These are phyloP conservation scores for Tetrax tetrax DNA, from an alignment of 2,113 vertebrate genomes.

Conservation along the genomic window DNA sequence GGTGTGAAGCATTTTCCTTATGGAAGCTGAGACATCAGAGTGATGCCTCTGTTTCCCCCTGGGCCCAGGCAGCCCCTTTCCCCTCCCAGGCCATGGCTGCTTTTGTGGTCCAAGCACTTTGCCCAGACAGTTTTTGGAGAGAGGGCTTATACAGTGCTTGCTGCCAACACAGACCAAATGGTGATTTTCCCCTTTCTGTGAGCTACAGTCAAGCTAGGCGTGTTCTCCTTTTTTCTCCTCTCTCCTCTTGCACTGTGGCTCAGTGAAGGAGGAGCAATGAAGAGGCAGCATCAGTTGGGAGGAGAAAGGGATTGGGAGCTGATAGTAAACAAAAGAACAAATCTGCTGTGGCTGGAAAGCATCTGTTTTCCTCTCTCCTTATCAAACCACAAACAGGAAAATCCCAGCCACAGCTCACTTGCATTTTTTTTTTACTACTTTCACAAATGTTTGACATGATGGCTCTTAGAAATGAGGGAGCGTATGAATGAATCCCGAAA, in stretches of 20 bases:
- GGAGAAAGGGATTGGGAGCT: neutral
- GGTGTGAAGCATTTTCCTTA: neutral
- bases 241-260: neutral
- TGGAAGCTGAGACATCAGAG: neutral
- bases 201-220: neutral
- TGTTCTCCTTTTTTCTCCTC: neutral
- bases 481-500: neutral
- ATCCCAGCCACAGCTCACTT: neutral
- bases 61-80: neutral
- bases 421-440: conserved; percentile 10
- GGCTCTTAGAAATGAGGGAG: neutral
- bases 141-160: neutral
- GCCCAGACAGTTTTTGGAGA: neutral
- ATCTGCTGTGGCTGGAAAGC: neutral
- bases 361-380: conserved; percentile 1
- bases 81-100: neutral
- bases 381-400: conserved; percentile 45
- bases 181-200: neutral
- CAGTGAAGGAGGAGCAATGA: neutral
- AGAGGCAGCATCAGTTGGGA: neutral
- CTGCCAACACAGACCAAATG: neutral
- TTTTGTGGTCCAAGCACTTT: neutral
- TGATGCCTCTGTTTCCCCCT: neutral
- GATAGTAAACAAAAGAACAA: neutral
- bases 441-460: neutral